Evolutionary conservation across 1,140 invertebrate species (phyloP), one percentile per base, ranked within the genome.

Genomic region (Ostrea edulis): DNA sequence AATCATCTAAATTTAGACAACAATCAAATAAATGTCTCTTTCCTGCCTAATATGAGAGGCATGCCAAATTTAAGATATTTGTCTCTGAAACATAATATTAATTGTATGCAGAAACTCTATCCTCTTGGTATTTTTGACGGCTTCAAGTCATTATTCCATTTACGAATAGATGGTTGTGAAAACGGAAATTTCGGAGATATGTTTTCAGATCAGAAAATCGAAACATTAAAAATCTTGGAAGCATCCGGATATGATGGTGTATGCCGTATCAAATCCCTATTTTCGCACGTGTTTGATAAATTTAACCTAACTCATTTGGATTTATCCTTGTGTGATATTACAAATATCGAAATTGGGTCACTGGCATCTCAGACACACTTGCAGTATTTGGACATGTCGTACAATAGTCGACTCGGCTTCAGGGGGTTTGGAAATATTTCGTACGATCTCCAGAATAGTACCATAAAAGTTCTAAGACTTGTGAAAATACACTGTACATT

Each of bases 401-500:
- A 87, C 25, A 89, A 89, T 68, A 3, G 14, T 25, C 29, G 51
- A 17, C 51, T 89, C 17, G 71, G 58, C 17, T 89, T 89, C 29
- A 25, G 12, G 14, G 86, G 44, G 5, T 9, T 87, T n/a, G 29
- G 14, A 82, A 87, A 87, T 65, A 20, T 87, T 9, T 82, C 86
- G 8, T 14, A 51, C 11, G 83, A 89, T 35, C 65, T 89, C 14
- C 82, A 55, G 55, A 54, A 29, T 35, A 89, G 86, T 35, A 44
- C 68, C n/a, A 89, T 89, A 8, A 82, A 85, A 35, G 44, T 84
- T 22, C 51, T 89, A 9, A 87, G 82, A 22, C 4, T 85, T 11
- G 82, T 81, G 12, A 89, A 89, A 54, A 55, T 89, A 17, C 86
- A 89, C 52, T 51, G 82, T 82, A 85, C 86, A 7, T 89, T 87